A percentile compares a stretch with the other conserved stretches of the same genome.
phyloP scores from a whole-genome alignment of 2,797 vertebrate genomes.

The Sebastes kiyomatsui region DNA sequence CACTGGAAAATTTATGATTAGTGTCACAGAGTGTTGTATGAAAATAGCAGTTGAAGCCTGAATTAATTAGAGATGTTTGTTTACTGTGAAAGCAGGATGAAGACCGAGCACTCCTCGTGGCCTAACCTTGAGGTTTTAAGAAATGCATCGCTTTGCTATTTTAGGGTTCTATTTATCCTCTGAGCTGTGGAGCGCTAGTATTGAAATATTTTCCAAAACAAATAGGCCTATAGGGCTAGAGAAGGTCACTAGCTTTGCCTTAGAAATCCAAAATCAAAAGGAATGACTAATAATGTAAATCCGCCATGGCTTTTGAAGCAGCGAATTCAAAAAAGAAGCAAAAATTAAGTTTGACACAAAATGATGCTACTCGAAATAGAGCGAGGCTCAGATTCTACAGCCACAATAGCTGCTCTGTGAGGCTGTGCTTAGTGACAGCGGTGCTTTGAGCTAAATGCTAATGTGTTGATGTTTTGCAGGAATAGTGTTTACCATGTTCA shows the following conservation, averaged over 20 bases:
- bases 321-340: not conserved
- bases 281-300: slow-evolving; percentile 1
- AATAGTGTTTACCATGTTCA: not conserved
- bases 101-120: slow-evolving; percentile 28
- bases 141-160: slow-evolving; percentile 42
- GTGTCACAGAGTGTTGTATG: slow-evolving; percentile 58
- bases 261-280: slow-evolving; percentile 10
- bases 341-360: not conserved
- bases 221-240: not conserved
- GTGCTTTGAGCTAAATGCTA: not conserved
- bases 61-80: slow-evolving; percentile 63
- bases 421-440: not conserved
- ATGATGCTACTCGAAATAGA: not conserved
- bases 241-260: not conserved
- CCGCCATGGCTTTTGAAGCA: not conserved
- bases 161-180: slow-evolving; percentile 29
- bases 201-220: slow-evolving; percentile 7
- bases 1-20: slow-evolving; percentile 65
- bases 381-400: not conserved
- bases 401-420: not conserved
- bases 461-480: not conserved
- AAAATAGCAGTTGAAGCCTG: slow-evolving; percentile 56
- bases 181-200: slow-evolving; percentile 5
- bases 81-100: slow-evolving; percentile 53
- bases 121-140: slow-evolving; percentile 40